These are phyloP conservation scores for Cecropterus lyciades DNA, from an alignment of 1,140 invertebrate species.

Conservation along the genomic window DNA sequence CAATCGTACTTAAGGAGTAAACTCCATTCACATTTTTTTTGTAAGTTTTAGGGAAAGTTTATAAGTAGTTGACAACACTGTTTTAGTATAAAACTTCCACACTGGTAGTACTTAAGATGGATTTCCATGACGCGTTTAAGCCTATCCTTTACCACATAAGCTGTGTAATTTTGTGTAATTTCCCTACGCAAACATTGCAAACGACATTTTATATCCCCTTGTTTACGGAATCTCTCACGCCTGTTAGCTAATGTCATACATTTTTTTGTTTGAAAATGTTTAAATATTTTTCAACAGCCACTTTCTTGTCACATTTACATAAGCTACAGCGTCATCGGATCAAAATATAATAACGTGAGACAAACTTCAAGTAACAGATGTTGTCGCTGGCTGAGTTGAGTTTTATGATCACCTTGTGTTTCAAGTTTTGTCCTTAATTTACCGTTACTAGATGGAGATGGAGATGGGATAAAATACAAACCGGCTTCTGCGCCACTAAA, in stretches of 20 bases:
- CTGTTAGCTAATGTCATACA: background rate
- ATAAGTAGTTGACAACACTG: too few species aligned
- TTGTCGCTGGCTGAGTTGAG: background rate
- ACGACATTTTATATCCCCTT: background rate
- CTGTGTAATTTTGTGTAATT: background rate
- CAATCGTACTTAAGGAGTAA: too few species aligned
- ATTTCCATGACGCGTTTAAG: background rate
- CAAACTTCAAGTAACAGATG: constrained; percentile 4
- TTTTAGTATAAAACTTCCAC: too few species aligned
- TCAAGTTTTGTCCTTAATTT: too few species aligned
- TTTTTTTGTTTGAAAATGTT: constrained; percentile 4
- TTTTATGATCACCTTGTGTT: too few species aligned
- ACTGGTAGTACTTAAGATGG: background rate
- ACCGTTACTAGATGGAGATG: too few species aligned
- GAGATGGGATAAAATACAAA: too few species aligned
- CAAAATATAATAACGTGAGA: constrained; percentile 7
- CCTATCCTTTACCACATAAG: background rate
- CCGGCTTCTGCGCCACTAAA: too few species aligned
- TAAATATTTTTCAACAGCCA: constrained; percentile 4
- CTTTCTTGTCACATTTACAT: constrained; percentile 8
- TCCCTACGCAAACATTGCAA: background rate
- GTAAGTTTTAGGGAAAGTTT: too few species aligned
- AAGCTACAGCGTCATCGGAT: background rate
- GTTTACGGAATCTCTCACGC: constrained; percentile 1
- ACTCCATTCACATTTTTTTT: too few species aligned